phyloP scores from a whole-genome alignment of 1,140 invertebrate species.

The Bradysia coprophila region DNA sequence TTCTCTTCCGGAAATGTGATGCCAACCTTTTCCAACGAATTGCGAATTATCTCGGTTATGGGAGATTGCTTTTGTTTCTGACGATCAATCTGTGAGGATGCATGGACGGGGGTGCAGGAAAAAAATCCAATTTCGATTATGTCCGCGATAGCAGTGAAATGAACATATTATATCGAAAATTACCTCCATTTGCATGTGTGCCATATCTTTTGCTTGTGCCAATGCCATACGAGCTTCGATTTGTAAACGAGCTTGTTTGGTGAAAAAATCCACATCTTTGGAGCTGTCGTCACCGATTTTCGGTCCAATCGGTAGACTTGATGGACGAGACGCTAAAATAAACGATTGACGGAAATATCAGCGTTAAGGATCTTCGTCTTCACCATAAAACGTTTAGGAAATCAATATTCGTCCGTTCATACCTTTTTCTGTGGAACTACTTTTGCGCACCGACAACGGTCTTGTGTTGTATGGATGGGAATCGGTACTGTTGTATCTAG shows the following conservation, averaged over 20 bases:
- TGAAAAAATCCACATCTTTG: conserved; percentile 53
- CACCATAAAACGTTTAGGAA: too few species aligned
- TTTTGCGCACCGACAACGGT: conserved; percentile 17
- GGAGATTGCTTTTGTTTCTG: conserved; percentile 62
- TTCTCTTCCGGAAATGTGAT: conserved; percentile 64
- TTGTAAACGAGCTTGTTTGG: conserved; percentile 64
- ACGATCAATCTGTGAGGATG: conserved; percentile 37
- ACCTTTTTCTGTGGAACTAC: conserved; percentile 1
- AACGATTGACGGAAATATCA: background rate
- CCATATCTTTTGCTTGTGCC: conserved; percentile 81
- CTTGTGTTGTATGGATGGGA: conserved; percentile 26
- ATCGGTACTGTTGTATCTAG: conserved; percentile 1
- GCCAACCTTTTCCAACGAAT: conserved; percentile 62
- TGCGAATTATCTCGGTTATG: conserved; percentile 65
- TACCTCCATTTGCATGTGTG: conserved; percentile 84
- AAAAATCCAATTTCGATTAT: background rate
- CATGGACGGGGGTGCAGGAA: background rate
- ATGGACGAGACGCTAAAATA: conserved; percentile 15
- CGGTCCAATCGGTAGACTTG: conserved; percentile 22
- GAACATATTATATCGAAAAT: too few species aligned
- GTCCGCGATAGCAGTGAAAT: too few species aligned
- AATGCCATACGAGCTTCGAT: conserved; percentile 77
- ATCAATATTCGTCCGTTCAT: too few species aligned
- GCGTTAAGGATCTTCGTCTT: too few species aligned
- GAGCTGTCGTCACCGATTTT: conserved; percentile 16